Evolutionary conservation across 2,888 invertebrate genomes (phyloP).

Genomic region (Amblyjoppa fuscipennis): DNA sequence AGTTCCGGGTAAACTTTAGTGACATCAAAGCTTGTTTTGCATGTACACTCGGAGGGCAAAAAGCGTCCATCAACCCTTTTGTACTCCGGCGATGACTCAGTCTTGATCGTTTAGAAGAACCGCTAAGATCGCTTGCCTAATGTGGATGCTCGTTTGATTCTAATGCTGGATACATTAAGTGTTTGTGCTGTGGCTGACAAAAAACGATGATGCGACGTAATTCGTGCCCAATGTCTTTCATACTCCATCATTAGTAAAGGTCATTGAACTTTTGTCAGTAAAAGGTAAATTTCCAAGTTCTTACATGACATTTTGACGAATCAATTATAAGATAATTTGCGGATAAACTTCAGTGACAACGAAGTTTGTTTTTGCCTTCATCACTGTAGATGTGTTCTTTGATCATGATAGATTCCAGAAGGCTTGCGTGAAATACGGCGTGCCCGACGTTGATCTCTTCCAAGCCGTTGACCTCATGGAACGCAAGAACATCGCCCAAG

Average conservation of each 20-base stretch:
- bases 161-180: not conserved
- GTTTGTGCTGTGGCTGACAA: too few relatives aligned
- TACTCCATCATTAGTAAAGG: too few relatives aligned
- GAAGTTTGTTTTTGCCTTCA: not conserved
- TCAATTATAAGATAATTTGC: not conserved
- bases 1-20: not conserved
- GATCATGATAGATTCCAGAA: conserved; percentile 90
- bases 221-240: too few relatives aligned
- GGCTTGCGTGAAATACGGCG: conserved; percentile 93
- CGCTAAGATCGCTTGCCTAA: not conserved
- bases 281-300: too few relatives aligned
- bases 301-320: not conserved
- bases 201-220: too few relatives aligned
- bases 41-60: conserved; percentile 15
- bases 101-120: not conserved
- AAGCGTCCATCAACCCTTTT: not conserved
- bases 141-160: not conserved
- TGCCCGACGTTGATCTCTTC: conserved; percentile 94
- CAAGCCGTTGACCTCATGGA: conserved; percentile 97
- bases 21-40: not conserved
- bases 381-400: not conserved
- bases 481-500: conserved; percentile 94
- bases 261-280: too few relatives aligned
- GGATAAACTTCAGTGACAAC: not conserved
- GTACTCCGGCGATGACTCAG: not conserved